Percentiles rank a stretch among this genome's conserved stretches.
These are phyloP conservation scores for Globia sparganii DNA, from an alignment of 2,888 invertebrate species.

Conservation along the genomic window DNA sequence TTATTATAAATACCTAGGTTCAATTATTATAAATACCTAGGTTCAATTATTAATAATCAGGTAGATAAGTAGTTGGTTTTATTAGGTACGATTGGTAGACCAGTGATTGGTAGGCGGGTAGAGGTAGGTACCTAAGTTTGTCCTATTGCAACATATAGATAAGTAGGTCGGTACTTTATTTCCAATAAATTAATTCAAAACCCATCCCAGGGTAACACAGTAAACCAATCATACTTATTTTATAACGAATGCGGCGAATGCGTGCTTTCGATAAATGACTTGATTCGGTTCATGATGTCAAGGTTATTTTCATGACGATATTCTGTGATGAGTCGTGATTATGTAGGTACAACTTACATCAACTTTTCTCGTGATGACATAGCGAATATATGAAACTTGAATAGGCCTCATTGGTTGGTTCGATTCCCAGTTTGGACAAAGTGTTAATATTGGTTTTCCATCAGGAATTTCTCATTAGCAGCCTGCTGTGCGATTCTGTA, in stretches of 20 bases:
- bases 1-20: no score
- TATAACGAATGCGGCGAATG: slow-evolving; percentile 50
- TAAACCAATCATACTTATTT: slow-evolving; percentile 51
- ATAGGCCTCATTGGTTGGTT: not conserved
- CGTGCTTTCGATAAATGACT: slow-evolving; percentile 56
- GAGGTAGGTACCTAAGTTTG: no score
- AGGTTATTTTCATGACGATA: slow-evolving; percentile 36
- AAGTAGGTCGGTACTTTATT: not conserved
- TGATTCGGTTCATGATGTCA: slow-evolving; percentile 54
- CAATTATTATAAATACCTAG: no score
- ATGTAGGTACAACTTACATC: not conserved
- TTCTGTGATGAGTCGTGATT: slow-evolving; percentile 34
- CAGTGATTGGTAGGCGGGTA: no score
- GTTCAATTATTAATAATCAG: no score
- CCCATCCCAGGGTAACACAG: slow-evolving; percentile 51
- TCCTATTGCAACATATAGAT: not conserved
- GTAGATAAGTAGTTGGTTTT: no score
- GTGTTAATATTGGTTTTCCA: not conserved
- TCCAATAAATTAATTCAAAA: slow-evolving; percentile 40
- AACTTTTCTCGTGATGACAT: slow-evolving; percentile 30
- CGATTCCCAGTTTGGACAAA: no score
- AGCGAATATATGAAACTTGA: slow-evolving; percentile 9
- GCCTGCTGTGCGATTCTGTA: no score
- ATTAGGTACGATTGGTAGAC: no score
- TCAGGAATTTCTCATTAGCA: not conserved